Conservation (phyloP, 2,888 invertebrate genomes). For the Cantharis nigra region DNA sequence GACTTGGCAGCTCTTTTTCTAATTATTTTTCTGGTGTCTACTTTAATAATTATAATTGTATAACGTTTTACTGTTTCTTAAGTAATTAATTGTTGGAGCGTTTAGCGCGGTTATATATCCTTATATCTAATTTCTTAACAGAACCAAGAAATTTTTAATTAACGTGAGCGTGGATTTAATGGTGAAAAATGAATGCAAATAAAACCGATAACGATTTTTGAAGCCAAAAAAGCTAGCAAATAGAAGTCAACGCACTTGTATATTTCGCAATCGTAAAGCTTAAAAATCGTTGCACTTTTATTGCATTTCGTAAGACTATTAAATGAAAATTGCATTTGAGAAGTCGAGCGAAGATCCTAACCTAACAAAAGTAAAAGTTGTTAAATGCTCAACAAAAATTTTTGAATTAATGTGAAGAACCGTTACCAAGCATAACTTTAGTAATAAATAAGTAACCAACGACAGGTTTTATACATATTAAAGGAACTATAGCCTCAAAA, state of each 20-base stretch:
- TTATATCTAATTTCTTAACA: neutral
- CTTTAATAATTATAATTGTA: neutral
- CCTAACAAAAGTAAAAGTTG: neutral
- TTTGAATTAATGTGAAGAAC: neutral
- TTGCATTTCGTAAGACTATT: neutral
- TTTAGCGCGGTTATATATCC: neutral
- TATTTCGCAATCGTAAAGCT: constrained; percentile 1
- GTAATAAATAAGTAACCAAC: neutral
- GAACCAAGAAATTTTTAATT: neutral
- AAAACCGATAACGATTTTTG: constrained; percentile 16
- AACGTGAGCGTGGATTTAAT: neutral
- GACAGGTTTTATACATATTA: neutral
- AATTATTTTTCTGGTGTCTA: neutral
- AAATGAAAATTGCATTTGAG: neutral
- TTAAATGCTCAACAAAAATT: neutral
- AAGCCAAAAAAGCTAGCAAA: constrained; percentile 19
- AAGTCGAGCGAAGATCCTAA: neutral
- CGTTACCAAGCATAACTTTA: neutral
- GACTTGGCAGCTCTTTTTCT: neutral
- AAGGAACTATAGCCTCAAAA: constrained; percentile 4
- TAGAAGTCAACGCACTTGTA: constrained; percentile 22
- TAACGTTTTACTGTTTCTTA: neutral
- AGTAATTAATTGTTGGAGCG: neutral
- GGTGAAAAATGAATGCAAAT: constrained; percentile 3
- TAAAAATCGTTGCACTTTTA: neutral